Conservation (phyloP, 2,797 vertebrate species). For the Pseudopleuronectes americanus region DNA sequence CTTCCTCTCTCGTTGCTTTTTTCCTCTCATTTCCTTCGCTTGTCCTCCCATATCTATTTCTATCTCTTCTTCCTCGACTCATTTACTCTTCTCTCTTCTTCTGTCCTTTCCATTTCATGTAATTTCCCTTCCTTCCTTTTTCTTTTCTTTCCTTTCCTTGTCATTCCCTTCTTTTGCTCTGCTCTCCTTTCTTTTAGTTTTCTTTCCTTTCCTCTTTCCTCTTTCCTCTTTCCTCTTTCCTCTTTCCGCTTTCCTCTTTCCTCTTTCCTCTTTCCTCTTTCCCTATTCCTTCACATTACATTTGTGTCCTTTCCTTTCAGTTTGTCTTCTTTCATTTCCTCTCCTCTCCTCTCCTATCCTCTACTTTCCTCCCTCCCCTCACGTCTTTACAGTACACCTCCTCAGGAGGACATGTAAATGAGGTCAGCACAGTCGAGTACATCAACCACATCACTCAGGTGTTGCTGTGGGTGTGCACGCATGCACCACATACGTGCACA, state of each 20-base stretch:
- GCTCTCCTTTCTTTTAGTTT: too few species aligned
- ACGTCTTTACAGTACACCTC: conserved; percentile 45
- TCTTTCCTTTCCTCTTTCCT: not conserved
- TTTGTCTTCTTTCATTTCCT: conserved; percentile 11
- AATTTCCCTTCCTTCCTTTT: too few species aligned
- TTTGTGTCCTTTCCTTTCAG: not conserved
- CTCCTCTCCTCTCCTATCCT: not conserved
- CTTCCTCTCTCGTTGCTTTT: conserved; percentile 6
- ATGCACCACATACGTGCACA: conserved; percentile 14
- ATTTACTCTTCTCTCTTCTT: too few species aligned
- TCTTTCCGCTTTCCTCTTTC: accelerated
- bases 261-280: not conserved
- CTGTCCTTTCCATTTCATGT: too few species aligned
- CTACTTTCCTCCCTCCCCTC: not conserved
- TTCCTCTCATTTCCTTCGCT: not conserved
- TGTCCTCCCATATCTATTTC: too few species aligned
- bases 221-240: accelerated
- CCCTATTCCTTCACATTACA: not conserved
- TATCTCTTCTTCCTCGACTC: too few species aligned
- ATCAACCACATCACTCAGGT: conserved; percentile 68
- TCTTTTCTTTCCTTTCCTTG: too few species aligned
- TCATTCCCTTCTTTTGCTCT: too few species aligned
- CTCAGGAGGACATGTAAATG: conserved; percentile 73
- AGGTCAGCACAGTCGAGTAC: conserved; percentile 61
- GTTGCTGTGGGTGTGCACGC: conserved; percentile 40